Conservation (phyloP, 1,140 invertebrate genomes). For the Cherax destructor region DNA sequence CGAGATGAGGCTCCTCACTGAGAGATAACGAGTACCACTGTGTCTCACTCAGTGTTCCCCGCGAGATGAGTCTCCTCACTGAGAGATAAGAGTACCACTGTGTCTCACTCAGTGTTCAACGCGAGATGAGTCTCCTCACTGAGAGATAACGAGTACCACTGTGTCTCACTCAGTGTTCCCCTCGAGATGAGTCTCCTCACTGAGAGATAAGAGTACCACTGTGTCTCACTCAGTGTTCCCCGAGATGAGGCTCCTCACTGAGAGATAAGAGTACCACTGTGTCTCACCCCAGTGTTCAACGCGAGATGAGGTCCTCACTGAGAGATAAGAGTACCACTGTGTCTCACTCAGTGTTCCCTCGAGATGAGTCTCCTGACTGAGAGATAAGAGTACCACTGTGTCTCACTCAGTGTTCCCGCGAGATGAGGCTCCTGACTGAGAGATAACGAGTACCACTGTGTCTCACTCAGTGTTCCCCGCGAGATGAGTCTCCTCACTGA, state of each 20-base stretch:
- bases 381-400: slow-evolving; percentile 23
- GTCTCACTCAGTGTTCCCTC: slow-evolving; percentile 19
- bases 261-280: slow-evolving; percentile 22
- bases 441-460: too few relatives aligned
- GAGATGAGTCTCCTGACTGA: not conserved
- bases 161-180: too few relatives aligned
- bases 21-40: slow-evolving; percentile 25
- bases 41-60: too few relatives aligned
- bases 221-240: slow-evolving; percentile 27
- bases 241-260: slow-evolving; percentile 1
- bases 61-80: too few relatives aligned
- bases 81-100: too few relatives aligned
- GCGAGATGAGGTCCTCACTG: too few relatives aligned
- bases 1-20: slow-evolving; percentile 1
- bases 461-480: slow-evolving; percentile 27
- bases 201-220: too few relatives aligned
- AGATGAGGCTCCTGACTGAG: too few relatives aligned
- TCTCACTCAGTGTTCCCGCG: too few relatives aligned
- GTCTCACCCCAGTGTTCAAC: too few relatives aligned
- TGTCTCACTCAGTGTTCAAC: slow-evolving; percentile 26
- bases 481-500: slow-evolving; percentile 2
- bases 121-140: slow-evolving; percentile 3
- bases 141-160: slow-evolving; percentile 27
- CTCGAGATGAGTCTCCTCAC: too few relatives aligned
- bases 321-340: too few relatives aligned